These are phyloP conservation scores for Ophioderma brevispina DNA, from an alignment of 35 echinoderm and acorn worm genomes.

Conservation along the genomic window DNA sequence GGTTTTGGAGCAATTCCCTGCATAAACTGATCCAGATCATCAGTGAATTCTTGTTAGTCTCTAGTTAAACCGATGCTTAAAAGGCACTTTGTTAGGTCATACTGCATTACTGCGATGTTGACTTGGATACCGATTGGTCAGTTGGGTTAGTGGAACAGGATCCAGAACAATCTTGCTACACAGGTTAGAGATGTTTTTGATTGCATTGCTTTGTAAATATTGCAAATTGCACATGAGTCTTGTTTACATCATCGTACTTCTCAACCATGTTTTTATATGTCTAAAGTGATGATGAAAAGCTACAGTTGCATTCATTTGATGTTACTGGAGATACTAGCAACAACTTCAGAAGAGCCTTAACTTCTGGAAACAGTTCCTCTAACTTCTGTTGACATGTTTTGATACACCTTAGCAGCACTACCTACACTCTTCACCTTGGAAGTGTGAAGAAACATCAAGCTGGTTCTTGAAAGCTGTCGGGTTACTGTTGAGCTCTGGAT, in stretches of 20 bases:
- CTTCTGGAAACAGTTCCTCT: neutral
- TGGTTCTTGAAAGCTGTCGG: conserved; percentile 40
- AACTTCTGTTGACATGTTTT: conserved; percentile 36
- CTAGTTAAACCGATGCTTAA: too few relatives aligned
- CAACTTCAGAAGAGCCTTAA: conserved; percentile 34
- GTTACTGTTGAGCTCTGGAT: conserved; percentile 30
- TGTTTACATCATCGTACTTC: conserved; percentile 34
- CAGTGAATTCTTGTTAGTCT: too few relatives aligned
- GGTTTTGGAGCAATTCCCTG: too few relatives aligned
- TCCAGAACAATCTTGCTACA: too few relatives aligned
- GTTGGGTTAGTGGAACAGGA: too few relatives aligned
- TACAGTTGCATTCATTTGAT: conserved; percentile 42
- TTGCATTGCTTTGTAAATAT: conserved; percentile 31
- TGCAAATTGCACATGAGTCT: conserved; percentile 35
- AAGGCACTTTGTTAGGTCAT: too few relatives aligned
- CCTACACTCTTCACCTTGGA: conserved; percentile 15
- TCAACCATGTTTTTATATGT: conserved; percentile 39
- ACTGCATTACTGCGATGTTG: too few relatives aligned
- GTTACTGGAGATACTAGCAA: conserved; percentile 53
- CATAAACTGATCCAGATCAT: too few relatives aligned
- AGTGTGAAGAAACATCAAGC: conserved; percentile 51
- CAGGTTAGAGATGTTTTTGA: too few relatives aligned
- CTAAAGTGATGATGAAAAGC: conserved; percentile 31
- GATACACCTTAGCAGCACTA: neutral
- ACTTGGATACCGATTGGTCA: too few relatives aligned